Evolutionary conservation across 2,888 invertebrate species (phyloP), one percentile per base, ranked within the genome.

Genomic region (Stenotaenia linearis): DNA sequence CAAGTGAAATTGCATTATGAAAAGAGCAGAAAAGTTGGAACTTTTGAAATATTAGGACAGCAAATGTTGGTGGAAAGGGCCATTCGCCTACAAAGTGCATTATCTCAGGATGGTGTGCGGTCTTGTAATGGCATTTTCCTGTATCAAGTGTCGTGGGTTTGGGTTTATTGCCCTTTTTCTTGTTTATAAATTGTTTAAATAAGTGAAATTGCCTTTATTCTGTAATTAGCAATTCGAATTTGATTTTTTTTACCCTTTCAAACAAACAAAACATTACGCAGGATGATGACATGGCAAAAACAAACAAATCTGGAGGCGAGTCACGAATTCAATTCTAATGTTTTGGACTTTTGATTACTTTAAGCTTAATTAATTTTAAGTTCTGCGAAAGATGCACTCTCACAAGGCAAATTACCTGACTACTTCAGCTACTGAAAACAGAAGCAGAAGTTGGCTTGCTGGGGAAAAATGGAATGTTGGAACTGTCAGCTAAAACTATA

Each of bases 31-130:
- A 28, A 25, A 69, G 69, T 69, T 10, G 28, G 15, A 69, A 69
- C 69, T 69, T 56, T 69, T 69, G 69, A 69, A 69, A 69, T 69
- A 69, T 69, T 69, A 69, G 69, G 69, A 69, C 25, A 69, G 69
- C 10, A 15, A 61, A 61, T 61, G 61, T 61, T 61, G 15, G 69
- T 28, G 69, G 69, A 50, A 50, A 50, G 18, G 69, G 25, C 69
- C 69, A 69, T 69, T 69, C 69, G 23, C 69, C 25, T 69, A 69
- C 69, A 69, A 69, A 69, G 69, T 69, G 69, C 69, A 69, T 69
- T 28, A 69, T 69, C 69, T 69, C 25, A 69, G 69, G 28, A 69
- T 28, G 69, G 23, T 23, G 23, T 23, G 69, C 28, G 25, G 69
- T 18, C n/a, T 50, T 50, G 21, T 69, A 25, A 69, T 69, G n/a